Conservation (phyloP, 1,140 invertebrate species). For the Drosophila malerkotliana region DNA sequence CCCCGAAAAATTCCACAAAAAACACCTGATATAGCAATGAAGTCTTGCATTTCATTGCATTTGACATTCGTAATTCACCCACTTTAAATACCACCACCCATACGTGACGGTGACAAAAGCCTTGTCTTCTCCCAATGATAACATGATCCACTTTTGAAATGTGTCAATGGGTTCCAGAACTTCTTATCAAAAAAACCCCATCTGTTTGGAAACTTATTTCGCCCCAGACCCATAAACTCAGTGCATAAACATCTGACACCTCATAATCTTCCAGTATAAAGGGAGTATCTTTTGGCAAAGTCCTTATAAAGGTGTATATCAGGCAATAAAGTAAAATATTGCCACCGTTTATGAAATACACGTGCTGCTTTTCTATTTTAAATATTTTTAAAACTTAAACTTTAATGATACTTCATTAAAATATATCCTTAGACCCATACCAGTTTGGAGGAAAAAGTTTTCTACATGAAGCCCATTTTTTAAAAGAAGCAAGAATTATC, state of each 20-base stretch:
- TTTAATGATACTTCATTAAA: too few species aligned
- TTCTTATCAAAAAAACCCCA: conserved; percentile 22
- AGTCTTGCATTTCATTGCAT: conserved; percentile 53
- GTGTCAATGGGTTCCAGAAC: conserved; percentile 27
- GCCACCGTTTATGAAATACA: conserved; percentile 12
- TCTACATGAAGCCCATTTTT: too few species aligned
- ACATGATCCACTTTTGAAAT: conserved; percentile 44
- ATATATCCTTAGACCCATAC: too few species aligned
- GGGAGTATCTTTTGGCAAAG: conserved; percentile 5
- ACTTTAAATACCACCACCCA: conserved; percentile 13
- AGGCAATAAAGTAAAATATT: neutral
- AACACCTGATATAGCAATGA: conserved; percentile 15
- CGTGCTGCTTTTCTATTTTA: neutral
- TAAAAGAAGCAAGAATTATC: neutral
- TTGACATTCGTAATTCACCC: conserved; percentile 48
- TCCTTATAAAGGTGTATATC: conserved; percentile 6
- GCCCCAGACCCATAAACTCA: conserved; percentile 10
- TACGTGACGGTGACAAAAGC: conserved; percentile 37
- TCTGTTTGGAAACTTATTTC: conserved; percentile 21
- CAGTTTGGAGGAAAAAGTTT: too few species aligned
- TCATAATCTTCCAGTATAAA: conserved; percentile 16
- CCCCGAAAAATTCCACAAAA: conserved; percentile 36
- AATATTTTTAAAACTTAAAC: neutral
- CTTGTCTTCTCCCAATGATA: conserved; percentile 14
- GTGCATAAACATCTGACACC: conserved; percentile 26